These are phyloP conservation scores for Cyphomyrus discorhynchus DNA, from an alignment of 2,113 vertebrate genomes.

Conservation along the genomic window DNA sequence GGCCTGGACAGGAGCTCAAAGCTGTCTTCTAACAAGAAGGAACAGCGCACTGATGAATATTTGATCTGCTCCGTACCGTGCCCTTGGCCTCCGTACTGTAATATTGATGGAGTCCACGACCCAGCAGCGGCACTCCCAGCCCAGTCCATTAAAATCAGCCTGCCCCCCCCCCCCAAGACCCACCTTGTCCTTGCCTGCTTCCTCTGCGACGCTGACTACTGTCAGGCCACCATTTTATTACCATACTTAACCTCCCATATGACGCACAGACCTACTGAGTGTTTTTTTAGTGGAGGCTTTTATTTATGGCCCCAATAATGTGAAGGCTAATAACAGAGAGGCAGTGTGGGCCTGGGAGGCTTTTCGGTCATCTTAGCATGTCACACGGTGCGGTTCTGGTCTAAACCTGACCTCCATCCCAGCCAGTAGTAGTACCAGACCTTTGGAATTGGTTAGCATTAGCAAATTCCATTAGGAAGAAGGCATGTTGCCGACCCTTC, in stretches of 20 bases:
- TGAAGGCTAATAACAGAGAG: neutral
- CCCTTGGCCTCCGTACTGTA: slow-evolving; percentile 37
- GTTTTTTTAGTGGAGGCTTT: slow-evolving; percentile 15
- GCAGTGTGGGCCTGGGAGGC: neutral
- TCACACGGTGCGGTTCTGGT: neutral
- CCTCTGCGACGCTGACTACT: neutral
- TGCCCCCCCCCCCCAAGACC: neutral
- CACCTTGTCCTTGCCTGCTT: neutral
- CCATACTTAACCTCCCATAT: slow-evolving; percentile 30
- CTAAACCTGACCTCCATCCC: neutral
- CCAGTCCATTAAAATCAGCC: slow-evolving; percentile 28
- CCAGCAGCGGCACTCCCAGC: slow-evolving; percentile 26
- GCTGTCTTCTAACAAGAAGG: neutral
- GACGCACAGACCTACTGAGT: slow-evolving; percentile 12
- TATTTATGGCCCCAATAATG: slow-evolving; percentile 28
- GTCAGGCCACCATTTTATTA: slow-evolving; percentile 24
- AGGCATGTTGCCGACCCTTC: neutral
- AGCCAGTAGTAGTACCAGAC: neutral
- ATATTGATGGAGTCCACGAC: slow-evolving; percentile 52
- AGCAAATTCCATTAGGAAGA: neutral
- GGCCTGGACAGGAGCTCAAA: neutral
- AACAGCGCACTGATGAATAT: slow-evolving; percentile 47
- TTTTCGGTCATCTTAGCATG: neutral
- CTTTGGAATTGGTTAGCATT: neutral
- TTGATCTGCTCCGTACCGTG: slow-evolving; percentile 43